phyloP scores from a whole-genome alignment of 2,113 vertebrate species.

The Cricetomys ansorgei region DNA sequence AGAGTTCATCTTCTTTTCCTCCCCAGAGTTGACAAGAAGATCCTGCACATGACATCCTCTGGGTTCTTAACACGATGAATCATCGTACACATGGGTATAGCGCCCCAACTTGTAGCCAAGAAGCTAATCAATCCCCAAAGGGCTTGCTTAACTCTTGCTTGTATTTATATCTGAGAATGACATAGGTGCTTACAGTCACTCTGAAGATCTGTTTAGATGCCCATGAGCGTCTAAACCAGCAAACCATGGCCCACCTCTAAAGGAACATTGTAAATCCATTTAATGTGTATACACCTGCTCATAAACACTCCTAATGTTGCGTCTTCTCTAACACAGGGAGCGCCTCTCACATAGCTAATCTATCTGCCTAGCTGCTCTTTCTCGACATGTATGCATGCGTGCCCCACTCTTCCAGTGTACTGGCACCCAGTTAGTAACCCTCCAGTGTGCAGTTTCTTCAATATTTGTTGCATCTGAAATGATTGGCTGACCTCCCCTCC shows the following conservation, averaged over 20 bases:
- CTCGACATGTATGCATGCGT: neutral
- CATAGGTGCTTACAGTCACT: neutral
- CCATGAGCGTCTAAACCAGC: neutral
- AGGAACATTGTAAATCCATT: neutral
- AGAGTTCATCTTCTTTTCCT: neutral
- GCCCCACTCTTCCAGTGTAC: neutral
- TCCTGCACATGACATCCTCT: conserved; percentile 36
- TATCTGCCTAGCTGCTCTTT: neutral
- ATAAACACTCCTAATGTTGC: neutral
- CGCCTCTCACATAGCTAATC: neutral
- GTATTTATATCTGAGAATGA: neutral
- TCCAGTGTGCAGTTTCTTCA: neutral
- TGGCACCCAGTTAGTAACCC: neutral
- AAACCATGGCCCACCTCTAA: neutral
- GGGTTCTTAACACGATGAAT: neutral
- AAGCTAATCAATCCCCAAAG: neutral
- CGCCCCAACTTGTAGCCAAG: neutral
- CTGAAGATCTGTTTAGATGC: neutral
- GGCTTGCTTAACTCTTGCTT: neutral
- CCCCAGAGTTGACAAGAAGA: neutral
- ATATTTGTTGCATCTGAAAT: neutral
- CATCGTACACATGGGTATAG: neutral
- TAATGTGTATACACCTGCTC: neutral
- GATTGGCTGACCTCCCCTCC: neutral
- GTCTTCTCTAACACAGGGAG: neutral